These are phyloP conservation scores for Hypothenemus hampei DNA, from an alignment of 1,140 invertebrate species.

Conservation along the genomic window DNA sequence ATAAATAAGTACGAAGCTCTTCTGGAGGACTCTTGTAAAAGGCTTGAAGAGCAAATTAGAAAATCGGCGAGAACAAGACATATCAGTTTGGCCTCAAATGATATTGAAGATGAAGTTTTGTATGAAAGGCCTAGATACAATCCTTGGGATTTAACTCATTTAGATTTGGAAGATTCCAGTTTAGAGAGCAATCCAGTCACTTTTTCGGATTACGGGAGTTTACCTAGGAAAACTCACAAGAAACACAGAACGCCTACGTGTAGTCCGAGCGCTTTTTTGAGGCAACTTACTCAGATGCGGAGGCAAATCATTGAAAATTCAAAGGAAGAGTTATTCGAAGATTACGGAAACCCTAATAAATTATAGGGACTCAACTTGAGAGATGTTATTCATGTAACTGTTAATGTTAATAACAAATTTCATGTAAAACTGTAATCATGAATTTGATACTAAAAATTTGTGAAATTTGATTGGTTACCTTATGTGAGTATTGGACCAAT, in stretches of 20 bases:
- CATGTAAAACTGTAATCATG: too few relatives aligned
- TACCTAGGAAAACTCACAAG: slow-evolving; percentile 33
- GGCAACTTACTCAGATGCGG: slow-evolving; percentile 40
- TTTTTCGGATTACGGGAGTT: slow-evolving; percentile 44
- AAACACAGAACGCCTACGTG: slow-evolving; percentile 27
- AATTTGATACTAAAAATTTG: too few relatives aligned
- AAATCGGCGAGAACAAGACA: slow-evolving; percentile 9
- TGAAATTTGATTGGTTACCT: too few relatives aligned
- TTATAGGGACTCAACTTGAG: too few relatives aligned
- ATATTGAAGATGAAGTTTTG: slow-evolving; percentile 21
- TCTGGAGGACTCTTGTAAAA: slow-evolving; percentile 38
- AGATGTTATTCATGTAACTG: too few relatives aligned
- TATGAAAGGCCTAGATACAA: slow-evolving; percentile 17
- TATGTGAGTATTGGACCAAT: too few relatives aligned
- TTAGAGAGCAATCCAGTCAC: slow-evolving; percentile 38
- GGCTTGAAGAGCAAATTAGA: slow-evolving; percentile 36
- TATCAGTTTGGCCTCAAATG: slow-evolving; percentile 9
- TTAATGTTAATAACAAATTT: too few relatives aligned
- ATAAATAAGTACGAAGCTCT: slow-evolving; percentile 40
- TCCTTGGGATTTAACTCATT: slow-evolving; percentile 20
- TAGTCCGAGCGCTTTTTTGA: slow-evolving; percentile 42
- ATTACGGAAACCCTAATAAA: too few relatives aligned
- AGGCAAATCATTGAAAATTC: slow-evolving; percentile 39
- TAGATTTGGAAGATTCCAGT: slow-evolving; percentile 37
- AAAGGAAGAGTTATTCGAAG: slow-evolving; percentile 38